Base-by-base conservation (phyloP, 2,797 vertebrate genomes). In the Premnoplex brunnescens region DNA sequence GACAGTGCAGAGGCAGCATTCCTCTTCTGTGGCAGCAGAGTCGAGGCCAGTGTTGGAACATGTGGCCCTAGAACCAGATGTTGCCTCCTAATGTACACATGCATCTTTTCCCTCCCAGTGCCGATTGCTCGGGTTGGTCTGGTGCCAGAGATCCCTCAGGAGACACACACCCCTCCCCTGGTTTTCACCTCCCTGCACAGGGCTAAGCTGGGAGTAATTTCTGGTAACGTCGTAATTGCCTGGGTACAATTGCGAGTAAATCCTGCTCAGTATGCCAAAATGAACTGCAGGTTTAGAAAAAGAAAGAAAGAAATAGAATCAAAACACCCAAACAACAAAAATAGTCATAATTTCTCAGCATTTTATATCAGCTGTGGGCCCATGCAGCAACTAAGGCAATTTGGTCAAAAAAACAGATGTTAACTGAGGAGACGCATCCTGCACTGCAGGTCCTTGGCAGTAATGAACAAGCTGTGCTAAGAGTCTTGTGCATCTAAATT, bases 381-480 rank as follows among this genome's bases (percentile, higher is more conserved):
- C 43, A 14, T 71, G 67, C 75, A 92, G 88, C 95, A 96, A 93
- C 87, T 64, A 51, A 93, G 79, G 87, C 90, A 89, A 91, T 91
- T 82, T 93, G 89, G 94, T 85, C 85, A 93, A 96, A 94, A 95
- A 83, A 90, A 3, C 93, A 96, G 93, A 96, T 93, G 95, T 96
- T 95, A 96, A 96, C 78, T 86, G 80, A 91, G 81, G 84, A 92
- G 93, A 89, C 3, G 10, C 34, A 32, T 95, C 87, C 89, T 90
- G 91, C 84, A 43, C 84, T 89, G 90, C 94, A 92, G 94, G 78
- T 93, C 89, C 87, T 88, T 93, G 85, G 95, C 91, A 91, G 89
- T n/a, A 94, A 85, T 14, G 43, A 94, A 81, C 66, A 83, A 85
- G 49, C 71, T 95, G 86, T 83, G 55, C 84, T 89, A 43, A 63